A percentile compares a stretch with the other conserved stretches of the same genome.
Evolutionary conservation across 1,140 invertebrate genomes (phyloP).

Genomic region (Drosophila funebris): DNA sequence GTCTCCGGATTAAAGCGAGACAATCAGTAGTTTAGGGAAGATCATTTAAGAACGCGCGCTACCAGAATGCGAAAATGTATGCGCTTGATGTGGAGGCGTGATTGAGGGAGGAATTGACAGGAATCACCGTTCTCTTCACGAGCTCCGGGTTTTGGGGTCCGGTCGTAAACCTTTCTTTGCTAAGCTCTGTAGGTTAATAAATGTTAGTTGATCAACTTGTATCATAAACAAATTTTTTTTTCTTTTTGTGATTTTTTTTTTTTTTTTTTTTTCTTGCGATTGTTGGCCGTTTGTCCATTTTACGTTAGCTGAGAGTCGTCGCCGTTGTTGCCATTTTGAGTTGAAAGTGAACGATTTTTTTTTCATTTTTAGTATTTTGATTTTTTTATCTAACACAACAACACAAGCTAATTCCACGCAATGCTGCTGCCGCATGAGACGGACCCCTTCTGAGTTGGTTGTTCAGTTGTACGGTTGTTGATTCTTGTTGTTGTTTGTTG

Average conservation of each 20-base stretch:
- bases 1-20: neutral
- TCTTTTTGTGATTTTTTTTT: slow-evolving; percentile 15
- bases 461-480: slow-evolving; percentile 22
- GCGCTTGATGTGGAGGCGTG: neutral
- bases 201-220: slow-evolving; percentile 16
- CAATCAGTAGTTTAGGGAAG: neutral
- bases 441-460: slow-evolving; percentile 4
- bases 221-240: slow-evolving; percentile 13
- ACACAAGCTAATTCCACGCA: slow-evolving; percentile 67
- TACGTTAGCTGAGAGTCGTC: slow-evolving; percentile 49
- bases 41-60: neutral
- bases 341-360: slow-evolving; percentile 74
- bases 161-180: neutral
- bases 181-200: slow-evolving; percentile 19
- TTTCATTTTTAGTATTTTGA: slow-evolving; percentile 46
- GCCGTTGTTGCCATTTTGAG: slow-evolving; percentile 59
- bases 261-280: slow-evolving; percentile 34
- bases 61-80: neutral
- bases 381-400: slow-evolving; percentile 68
- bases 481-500: slow-evolving; percentile 7
- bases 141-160: neutral
- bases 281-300: slow-evolving; percentile 35
- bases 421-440: slow-evolving; percentile 50
- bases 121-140: neutral
- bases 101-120: neutral